Evolutionary conservation across 2,797 vertebrate species (phyloP), one percentile per base, ranked within the genome.

Genomic region (Microtus obscurus): DNA sequence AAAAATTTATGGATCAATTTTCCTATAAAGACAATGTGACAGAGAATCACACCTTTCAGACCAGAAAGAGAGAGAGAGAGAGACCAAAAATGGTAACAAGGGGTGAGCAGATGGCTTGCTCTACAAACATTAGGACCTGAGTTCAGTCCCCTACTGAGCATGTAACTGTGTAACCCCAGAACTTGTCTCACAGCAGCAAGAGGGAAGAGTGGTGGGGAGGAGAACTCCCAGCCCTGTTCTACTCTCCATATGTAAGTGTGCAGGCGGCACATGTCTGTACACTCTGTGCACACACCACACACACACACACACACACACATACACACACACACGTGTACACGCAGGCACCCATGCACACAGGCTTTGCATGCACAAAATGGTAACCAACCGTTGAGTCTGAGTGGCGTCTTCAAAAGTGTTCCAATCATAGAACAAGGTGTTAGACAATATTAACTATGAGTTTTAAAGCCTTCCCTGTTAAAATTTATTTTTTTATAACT

Each of bases 1-100:
- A 93, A 87, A 96, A 83, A 65, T 63, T 69, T 88, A 81, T 67
- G 25, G 59, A 81, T 17, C 67, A 13, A 53, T 96, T 94, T 93
- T 93, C 4, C 69, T 67, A 45, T 59, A 90, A 74, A 85, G 34
- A 87, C 34, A 94, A 48, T 65, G 7, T 82, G n/a, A 73, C 11
- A 87, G 78, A 87, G 90, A 92, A 71, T 40, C 6, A 21, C 21
- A 77, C 53, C 81, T 94, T 94, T 81, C 40, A 45, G 37, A 78
- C 13, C 21, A 74, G 40, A 73, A 19, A 37, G 37, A n/a, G 5
- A 13, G 6, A 61, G 86, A 48, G 48, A 79, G 12, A 25, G 21
- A 73, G 11, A 93, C 16, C 81, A 82, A 92, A 29, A 82, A 71
- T 4, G 34, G 19, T 37, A 71, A 53, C 16, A 27, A 53, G 12